Conservation (phyloP, 2,797 vertebrate genomes). For the Loriculus beryllinus region DNA sequence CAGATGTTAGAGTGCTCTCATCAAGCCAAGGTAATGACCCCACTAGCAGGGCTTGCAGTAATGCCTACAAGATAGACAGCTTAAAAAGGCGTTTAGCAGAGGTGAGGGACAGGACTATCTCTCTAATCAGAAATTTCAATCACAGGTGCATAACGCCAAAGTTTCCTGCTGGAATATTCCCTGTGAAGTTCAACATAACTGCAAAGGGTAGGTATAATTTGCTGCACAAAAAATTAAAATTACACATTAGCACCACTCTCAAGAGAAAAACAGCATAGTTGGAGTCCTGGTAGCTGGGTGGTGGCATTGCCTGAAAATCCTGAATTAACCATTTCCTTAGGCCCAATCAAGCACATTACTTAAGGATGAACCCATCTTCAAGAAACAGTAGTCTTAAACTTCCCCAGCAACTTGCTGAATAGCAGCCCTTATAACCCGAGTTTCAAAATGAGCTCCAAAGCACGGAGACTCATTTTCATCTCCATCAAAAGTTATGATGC, state of each 20-base stretch:
- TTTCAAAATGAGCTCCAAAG: neutral
- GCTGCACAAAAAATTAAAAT: neutral
- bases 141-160: neutral
- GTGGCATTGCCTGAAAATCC: neutral
- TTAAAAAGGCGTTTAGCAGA: neutral
- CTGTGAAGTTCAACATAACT: neutral
- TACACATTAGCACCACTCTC: neutral
- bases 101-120: neutral
- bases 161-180: neutral
- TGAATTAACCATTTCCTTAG: neutral
- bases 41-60: rapidly evolving
- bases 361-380: neutral
- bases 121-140: neutral
- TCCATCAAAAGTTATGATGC: neutral
- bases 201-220: rapidly evolving
- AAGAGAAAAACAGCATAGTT: neutral
- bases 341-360: neutral
- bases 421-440: neutral
- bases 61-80: neutral
- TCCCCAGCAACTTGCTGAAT: neutral
- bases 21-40: rapidly evolving
- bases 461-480: neutral
- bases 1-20: neutral
- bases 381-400: neutral
- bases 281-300: neutral